Conservation (phyloP, 2,888 invertebrate genomes). For the Protophormia terraenovae region DNA sequence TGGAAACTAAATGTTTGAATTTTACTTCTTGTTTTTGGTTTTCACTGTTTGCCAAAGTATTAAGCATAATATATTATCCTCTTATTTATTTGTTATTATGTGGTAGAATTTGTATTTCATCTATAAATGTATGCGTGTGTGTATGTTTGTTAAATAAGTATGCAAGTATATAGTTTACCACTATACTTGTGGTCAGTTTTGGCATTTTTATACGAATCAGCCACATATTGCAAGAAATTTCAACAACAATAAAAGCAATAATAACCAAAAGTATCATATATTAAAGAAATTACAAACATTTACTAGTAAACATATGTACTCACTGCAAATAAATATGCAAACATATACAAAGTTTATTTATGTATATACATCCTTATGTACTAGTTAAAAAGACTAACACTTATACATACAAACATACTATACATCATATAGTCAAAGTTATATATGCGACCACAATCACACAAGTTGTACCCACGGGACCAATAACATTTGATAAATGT, state of each 20-base stretch:
- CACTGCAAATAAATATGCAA: constrained; percentile 56
- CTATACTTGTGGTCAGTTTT: constrained; percentile 50
- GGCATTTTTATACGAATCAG: constrained; percentile 56
- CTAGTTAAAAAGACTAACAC: constrained; percentile 6
- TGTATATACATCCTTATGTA: background rate
- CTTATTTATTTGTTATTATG: constrained; percentile 45
- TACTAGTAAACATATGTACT: constrained; percentile 35
- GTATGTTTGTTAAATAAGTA: background rate
- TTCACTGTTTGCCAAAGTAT: too few species aligned
- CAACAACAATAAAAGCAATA: constrained; percentile 51
- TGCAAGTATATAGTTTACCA: background rate
- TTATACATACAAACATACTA: background rate
- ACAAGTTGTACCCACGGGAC: constrained; percentile 78
- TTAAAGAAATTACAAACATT: constrained; percentile 47
- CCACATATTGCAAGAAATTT: constrained; percentile 58
- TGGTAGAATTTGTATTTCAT: constrained; percentile 16
- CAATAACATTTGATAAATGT: constrained; percentile 79
- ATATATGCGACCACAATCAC: constrained; percentile 69
- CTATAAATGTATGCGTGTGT: too few species aligned
- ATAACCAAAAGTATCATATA: constrained; percentile 28
- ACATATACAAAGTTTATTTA: constrained; percentile 4
- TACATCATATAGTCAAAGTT: background rate
- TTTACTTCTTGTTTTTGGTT: background rate
- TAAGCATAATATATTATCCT: background rate
- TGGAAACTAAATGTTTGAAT: too few species aligned